A percentile compares a stretch with the other conserved stretches of the same genome.
phyloP scores from a whole-genome alignment of 2,113 vertebrate genomes.

The Colinus virginianus region DNA sequence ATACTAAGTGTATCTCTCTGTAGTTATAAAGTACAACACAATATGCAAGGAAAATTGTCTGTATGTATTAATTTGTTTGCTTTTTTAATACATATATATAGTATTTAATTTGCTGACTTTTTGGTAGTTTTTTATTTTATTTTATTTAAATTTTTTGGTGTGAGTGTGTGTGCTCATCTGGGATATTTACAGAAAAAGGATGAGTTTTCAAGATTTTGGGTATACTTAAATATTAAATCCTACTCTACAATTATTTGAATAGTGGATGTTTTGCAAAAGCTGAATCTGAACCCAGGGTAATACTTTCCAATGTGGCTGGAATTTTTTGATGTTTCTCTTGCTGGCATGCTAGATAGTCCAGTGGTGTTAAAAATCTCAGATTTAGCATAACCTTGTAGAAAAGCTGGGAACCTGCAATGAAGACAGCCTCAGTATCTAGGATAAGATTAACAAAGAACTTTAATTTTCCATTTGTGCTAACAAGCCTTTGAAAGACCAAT shows the following conservation, averaged over 20 bases:
- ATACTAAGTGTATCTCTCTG: background rate
- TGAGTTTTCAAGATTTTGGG: background rate
- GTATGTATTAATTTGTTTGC: background rate
- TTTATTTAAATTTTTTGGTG: background rate
- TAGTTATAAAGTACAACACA: background rate
- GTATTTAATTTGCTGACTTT: background rate
- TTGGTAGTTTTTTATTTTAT: background rate
- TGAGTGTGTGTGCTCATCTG: background rate
- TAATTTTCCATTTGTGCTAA: background rate
- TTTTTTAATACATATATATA: background rate
- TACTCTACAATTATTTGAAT: background rate
- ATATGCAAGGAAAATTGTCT: background rate
- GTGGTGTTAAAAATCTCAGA: background rate
- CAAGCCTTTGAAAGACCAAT: background rate
- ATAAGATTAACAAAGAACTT: background rate
- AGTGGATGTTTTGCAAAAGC: background rate
- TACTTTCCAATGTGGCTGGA: background rate
- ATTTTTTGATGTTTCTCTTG: background rate
- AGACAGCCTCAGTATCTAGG: background rate
- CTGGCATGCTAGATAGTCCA: background rate
- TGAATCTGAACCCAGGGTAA: slow-evolving; percentile 1
- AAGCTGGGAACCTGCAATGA: background rate
- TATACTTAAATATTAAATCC: background rate
- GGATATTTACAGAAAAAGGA: background rate
- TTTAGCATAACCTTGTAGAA: background rate